Percentiles rank a stretch among this genome's conserved stretches.
Evolutionary conservation across 1,140 invertebrate genomes (phyloP).

Genomic region (Bombus cullumanus): DNA sequence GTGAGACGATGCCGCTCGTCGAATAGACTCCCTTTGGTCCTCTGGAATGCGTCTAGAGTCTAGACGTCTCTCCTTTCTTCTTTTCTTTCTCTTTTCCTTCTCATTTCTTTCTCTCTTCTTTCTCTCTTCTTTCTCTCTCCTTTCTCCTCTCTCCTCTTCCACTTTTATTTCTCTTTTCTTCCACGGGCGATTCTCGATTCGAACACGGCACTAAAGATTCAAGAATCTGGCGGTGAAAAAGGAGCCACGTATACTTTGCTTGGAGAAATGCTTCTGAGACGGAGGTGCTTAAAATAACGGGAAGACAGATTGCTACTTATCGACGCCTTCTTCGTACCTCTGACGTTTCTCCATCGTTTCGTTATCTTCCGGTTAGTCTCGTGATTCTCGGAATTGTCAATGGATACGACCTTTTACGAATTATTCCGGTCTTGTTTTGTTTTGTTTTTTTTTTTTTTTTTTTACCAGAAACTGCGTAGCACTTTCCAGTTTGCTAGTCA

Average conservation of each 20-base stretch:
- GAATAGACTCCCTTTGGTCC: neutral
- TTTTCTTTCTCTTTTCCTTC: neutral
- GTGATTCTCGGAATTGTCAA: no score
- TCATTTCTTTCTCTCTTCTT: neutral
- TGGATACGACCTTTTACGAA: no score
- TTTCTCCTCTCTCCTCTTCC: neutral
- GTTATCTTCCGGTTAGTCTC: no score
- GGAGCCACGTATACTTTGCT: neutral
- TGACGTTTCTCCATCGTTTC: no score
- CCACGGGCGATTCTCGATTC: neutral
- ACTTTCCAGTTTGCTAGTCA: no score
- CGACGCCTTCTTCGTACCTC: neutral
- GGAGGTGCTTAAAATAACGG: neutral
- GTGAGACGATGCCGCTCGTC: neutral
- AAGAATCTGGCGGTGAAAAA: neutral
- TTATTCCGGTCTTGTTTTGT: no score
- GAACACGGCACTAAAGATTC: neutral
- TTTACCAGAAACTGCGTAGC: no score
- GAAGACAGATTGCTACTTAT: neutral
- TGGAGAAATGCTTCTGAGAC: neutral
- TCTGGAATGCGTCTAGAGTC: slow-evolving; percentile 27
- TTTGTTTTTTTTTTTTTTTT: no score
- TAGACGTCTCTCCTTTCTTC: slow-evolving; percentile 1
- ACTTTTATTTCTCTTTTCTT: neutral
- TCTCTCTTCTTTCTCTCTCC: neutral